Conservation (phyloP, 1,140 invertebrate species). For the Bombus sibiricus region DNA sequence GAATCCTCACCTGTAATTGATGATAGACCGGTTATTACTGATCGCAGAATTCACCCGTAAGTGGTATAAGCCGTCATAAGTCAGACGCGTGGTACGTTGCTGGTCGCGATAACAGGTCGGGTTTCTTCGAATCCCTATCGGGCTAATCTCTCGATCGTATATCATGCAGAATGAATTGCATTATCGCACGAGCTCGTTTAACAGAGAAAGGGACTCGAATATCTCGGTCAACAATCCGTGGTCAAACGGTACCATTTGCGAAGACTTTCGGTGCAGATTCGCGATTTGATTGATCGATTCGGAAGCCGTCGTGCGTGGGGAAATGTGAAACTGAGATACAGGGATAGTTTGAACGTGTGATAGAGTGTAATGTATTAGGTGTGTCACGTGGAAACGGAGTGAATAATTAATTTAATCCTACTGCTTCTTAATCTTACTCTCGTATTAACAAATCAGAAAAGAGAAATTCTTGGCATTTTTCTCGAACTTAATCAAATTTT, state of each 20-base stretch:
- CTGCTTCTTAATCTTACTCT: neutral
- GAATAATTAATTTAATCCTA: neutral
- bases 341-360: neutral
- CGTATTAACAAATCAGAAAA: neutral
- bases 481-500: no score
- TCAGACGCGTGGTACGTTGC: conserved; percentile 4
- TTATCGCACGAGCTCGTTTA: neutral
- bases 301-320: neutral
- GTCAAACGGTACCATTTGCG: conserved; percentile 17
- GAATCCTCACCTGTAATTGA: conserved; percentile 4
- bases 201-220: neutral
- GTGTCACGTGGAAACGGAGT: neutral
- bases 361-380: neutral
- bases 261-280: neutral
- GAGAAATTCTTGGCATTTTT: no score
- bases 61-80: conserved; percentile 37
- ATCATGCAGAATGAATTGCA: conserved; percentile 32
- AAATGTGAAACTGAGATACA: neutral
- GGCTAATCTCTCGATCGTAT: conserved; percentile 8
- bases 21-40: neutral
- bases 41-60: neutral
- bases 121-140: conserved; percentile 37
- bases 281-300: neutral
- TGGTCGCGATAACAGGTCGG: neutral
- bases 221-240: conserved; percentile 5